Evolutionary conservation across 2,113 vertebrate species (phyloP), one percentile per base, ranked within the genome.

Genomic region (Heloderma charlesbogerti): DNA sequence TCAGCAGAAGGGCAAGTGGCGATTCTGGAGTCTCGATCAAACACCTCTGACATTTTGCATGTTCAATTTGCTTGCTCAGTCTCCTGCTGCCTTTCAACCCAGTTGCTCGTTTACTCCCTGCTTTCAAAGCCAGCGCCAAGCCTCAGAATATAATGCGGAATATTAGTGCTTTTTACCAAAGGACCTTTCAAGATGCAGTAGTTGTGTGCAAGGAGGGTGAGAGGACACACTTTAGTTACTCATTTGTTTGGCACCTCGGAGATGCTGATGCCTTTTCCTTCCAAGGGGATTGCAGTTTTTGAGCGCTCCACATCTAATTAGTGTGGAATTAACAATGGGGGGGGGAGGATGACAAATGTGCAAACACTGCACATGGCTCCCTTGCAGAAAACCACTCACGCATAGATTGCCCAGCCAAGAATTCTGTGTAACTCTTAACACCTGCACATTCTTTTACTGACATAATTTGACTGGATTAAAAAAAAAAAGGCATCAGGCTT

Each of bases 1-100:
- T 98, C 97, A 98, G 97, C 94, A 69, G 93, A 94, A 96, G 97
- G 97, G 97, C 97, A 98, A 93, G 51, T 90, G 94, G 91, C 90
- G 20, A 60, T 51, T n/a, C 77, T 69, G 18, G 13, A 63, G 51
- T 67, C 78, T 86, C 67, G 20, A 16, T 54, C 74, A 37, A 72
- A 81, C 31, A 66, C 66, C 57, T 25, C 43, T 13, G 25, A 45
- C 1, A n/a, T n/a, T 45, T 57, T 34, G 69, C 78, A n/a, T 80
- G 51, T 88, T 85, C 72, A n/a, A 63, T 69, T 86, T 86, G 71
- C 45, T 81, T 54, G 66, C 67, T 88, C 29, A 25, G 18, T 60
- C 9, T 34, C 16, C 88, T 16, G 6, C 20, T 75, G 5, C 60
- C 16, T 66, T 63, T n/a, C 51, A 40, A 1, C 88, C 51, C 13